A percentile compares a stretch with the other conserved stretches of the same genome.
phyloP scores from a whole-genome alignment of 2,797 vertebrate genomes.

The Pangasius krempfi region DNA sequence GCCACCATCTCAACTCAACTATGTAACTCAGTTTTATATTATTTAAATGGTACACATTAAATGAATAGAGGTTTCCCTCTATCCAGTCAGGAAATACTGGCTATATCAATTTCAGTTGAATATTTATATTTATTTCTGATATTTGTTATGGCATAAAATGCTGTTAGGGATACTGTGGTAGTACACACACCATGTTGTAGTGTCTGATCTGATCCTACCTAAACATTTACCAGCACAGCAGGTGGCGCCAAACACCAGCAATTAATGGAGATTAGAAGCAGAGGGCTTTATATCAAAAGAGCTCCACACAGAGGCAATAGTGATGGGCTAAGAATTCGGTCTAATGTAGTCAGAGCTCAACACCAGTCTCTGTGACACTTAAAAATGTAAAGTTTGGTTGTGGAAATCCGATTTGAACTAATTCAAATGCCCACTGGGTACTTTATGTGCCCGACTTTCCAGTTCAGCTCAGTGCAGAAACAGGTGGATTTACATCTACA shows the following conservation, averaged over 20 bases:
- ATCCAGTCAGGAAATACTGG: neutral
- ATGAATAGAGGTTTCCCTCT: neutral
- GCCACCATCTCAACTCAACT: too few species aligned
- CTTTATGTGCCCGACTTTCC: neutral
- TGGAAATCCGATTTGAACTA: neutral
- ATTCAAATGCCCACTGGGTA: neutral
- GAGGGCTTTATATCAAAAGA: neutral
- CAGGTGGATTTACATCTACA: neutral
- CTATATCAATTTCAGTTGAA: neutral
- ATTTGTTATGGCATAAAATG: neutral
- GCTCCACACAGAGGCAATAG: neutral
- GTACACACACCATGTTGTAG: neutral
- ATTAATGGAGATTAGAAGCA: neutral
- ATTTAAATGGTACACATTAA: neutral
- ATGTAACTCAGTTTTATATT: neutral
- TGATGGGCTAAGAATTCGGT: neutral
- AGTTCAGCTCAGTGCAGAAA: neutral
- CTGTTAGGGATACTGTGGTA: neutral
- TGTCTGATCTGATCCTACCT: neutral
- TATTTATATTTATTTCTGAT: neutral
- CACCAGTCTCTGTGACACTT: neutral
- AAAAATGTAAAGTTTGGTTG: neutral
- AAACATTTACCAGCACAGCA: conserved; percentile 29
- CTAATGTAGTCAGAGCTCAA: neutral
- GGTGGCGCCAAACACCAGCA: conserved; percentile 43